Base-by-base conservation (phyloP, 23 tunicate genomes). In the Phallusia fumigata region DNA sequence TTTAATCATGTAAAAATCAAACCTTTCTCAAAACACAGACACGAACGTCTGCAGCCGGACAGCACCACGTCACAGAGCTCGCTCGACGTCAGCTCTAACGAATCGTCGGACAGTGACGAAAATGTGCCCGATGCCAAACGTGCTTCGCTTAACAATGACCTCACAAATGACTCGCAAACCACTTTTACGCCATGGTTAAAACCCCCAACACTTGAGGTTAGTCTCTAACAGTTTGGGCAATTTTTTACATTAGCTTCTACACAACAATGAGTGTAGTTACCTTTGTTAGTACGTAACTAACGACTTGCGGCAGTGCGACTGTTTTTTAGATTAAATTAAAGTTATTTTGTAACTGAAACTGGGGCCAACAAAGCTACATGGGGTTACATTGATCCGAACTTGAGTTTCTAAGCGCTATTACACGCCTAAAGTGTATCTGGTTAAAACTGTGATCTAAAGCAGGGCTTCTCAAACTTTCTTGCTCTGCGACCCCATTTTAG, bases 171-270 rank as follows among this genome's bases (percentile, higher is more conserved):
- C 11, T 30, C 33, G 18, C 83, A 79, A 31, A 35, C 72, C 31
- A 32, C 3, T 52, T 31, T 40, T 19, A 26, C 36, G 26, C 82
- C 86, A 18, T 87, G 91, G 91, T 64, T 81, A 1, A 51, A 47
- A n/a, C 53, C 77, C 24, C 91, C 91, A 76, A 76, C 85, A 0
- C 64, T 87, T 47, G 53, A 87, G 50, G 91, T 87, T 52, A 51
- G 36, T n/a, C n/a, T 32, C 19, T 15, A 73, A 52, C 19, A 18
- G 18, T 18, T 52, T 52, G 18, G 21, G 28, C 15, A 19, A 18
- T 73, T 73, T 18, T 15, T 21, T 24, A 15, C 76, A 19, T 73
- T 73, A 73, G 30, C 16, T 73, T n/a, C n/a, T 19, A 33, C 76
- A 72, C 76, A n/a, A n/a, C n/a, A n/a, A n/a, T n/a, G n/a, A n/a